Conservation (phyloP, 2,888 invertebrate genomes). For the Notocelia uddmanniana region DNA sequence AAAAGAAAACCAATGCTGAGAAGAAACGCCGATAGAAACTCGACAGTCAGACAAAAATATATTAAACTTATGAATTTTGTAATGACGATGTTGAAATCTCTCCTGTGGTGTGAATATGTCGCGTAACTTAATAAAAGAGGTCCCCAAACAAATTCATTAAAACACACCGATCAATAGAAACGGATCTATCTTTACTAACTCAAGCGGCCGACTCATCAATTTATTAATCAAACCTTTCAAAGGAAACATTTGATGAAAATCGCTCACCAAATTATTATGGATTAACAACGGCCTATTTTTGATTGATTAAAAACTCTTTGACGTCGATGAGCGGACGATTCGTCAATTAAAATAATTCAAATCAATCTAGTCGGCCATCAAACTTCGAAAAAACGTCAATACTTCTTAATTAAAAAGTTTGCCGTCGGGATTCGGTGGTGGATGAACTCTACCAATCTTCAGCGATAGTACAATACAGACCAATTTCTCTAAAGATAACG, state of each 20-base stretch:
- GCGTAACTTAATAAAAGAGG: too few relatives aligned
- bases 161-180: not conserved
- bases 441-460: conserved; percentile 23
- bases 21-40: too few relatives aligned
- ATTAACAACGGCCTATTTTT: conserved; percentile 40
- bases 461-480: not conserved
- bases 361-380: conserved; percentile 60
- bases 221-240: conserved; percentile 38
- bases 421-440: conserved; percentile 54
- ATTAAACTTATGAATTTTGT: too few relatives aligned
- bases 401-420: conserved; percentile 73
- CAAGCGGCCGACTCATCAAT: conserved; percentile 29
- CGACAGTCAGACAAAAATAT: too few relatives aligned
- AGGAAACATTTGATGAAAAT: conserved; percentile 34
- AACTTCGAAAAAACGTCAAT: conserved; percentile 63
- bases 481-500: too few relatives aligned
- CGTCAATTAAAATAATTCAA: conserved; percentile 55
- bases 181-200: conserved; percentile 8
- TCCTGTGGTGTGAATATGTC: too few relatives aligned
- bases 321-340: conserved; percentile 30
- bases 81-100: too few relatives aligned
- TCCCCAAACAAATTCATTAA: too few relatives aligned
- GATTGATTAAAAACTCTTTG: conserved; percentile 43
- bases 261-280: conserved; percentile 45
- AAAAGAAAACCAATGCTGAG: too few relatives aligned